Base-by-base conservation (phyloP, 92 coral and sea anemone genomes). In the Zoanthus sociatus region DNA sequence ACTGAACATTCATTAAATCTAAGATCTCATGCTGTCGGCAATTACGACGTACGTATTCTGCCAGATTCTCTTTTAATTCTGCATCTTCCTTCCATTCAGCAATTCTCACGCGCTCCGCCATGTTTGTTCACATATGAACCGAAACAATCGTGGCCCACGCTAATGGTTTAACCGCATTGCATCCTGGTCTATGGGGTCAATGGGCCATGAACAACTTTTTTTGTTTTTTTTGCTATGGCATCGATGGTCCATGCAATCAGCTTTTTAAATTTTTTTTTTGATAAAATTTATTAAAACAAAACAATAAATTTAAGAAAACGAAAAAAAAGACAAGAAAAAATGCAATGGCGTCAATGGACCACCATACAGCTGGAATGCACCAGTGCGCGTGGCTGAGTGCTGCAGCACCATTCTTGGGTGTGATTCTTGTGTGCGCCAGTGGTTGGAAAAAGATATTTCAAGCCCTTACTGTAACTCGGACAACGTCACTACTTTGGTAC, bases 41-140 rank as follows among this genome's bases (percentile, higher is more conserved):
- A 66, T 88, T 91, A 17, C 83, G 77, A n/a, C 73, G 66, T 16
- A 90, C 88, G 72, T 72, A 86, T 42, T 55, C 70, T 45, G 60
- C 53, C 48, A 90, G 77, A 55, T 90, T 86, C 44, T 85, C 51
- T 64, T 73, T 79, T 46, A 90, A 66, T n/a, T 60, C 55, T 2
- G 15, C 30, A 55, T 90, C 92, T 30, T 90, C 84, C 42, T 78
- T 64, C 92, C 92, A 90, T 31, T 86, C 86, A 7, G 37, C 47
- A 58, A 67, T 76, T 76, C 79, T 88, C 61, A 74, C 76, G 42
- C 73, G 73, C 44, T 56, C 9, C 73, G 79, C 92, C 84, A 84
- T 66, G 33, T 86, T 51, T 42, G 68, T 60, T 16, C 15, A 60
- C 68, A 26, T 26, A 26, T 26, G 26, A 26, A 26, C 68, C 68